Evolutionary conservation across 1,140 invertebrate species (phyloP).

Genomic region (Melitaea cinxia): DNA sequence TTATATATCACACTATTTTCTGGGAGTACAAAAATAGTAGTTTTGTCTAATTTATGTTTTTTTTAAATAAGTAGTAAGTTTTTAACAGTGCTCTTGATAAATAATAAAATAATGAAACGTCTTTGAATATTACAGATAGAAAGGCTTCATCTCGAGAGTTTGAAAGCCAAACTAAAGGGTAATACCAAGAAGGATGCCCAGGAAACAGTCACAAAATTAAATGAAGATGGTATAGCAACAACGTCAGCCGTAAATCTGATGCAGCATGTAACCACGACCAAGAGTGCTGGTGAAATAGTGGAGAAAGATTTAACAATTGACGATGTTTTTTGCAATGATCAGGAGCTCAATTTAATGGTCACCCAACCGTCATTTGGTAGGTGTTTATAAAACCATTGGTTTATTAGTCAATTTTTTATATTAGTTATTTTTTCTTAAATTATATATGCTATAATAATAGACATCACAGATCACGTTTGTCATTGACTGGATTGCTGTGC

Average conservation of each 20-base stretch:
- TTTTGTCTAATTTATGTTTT: too few relatives aligned
- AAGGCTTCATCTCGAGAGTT: slow-evolving; percentile 60
- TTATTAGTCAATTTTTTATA: neutral
- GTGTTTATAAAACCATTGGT: slow-evolving; percentile 20
- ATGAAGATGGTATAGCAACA: neutral
- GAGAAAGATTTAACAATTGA: slow-evolving; percentile 27
- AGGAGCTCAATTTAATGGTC: slow-evolving; percentile 53
- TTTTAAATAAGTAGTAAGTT: too few relatives aligned
- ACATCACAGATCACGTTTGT: too few relatives aligned
- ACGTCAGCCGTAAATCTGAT: slow-evolving; percentile 48
- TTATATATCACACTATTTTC: too few relatives aligned
- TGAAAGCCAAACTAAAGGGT: slow-evolving; percentile 42
- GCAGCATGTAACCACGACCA: slow-evolving; percentile 30
- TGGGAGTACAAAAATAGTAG: too few relatives aligned
- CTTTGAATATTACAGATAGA: slow-evolving; percentile 54
- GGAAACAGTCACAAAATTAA: slow-evolving; percentile 3
- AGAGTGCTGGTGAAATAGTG: slow-evolving; percentile 3
- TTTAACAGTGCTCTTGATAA: neutral
- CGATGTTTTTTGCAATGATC: slow-evolving; percentile 48
- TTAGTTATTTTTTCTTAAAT: neutral
- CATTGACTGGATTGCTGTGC: too few relatives aligned
- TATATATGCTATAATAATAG: too few relatives aligned
- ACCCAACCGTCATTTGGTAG: slow-evolving; percentile 45
- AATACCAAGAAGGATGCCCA: slow-evolving; percentile 15
- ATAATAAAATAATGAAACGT: neutral